A percentile compares a stretch with the other conserved stretches of the same genome.
Conservation (phyloP, 2,888 invertebrate species). For the Chrysolina oricalcia region DNA sequence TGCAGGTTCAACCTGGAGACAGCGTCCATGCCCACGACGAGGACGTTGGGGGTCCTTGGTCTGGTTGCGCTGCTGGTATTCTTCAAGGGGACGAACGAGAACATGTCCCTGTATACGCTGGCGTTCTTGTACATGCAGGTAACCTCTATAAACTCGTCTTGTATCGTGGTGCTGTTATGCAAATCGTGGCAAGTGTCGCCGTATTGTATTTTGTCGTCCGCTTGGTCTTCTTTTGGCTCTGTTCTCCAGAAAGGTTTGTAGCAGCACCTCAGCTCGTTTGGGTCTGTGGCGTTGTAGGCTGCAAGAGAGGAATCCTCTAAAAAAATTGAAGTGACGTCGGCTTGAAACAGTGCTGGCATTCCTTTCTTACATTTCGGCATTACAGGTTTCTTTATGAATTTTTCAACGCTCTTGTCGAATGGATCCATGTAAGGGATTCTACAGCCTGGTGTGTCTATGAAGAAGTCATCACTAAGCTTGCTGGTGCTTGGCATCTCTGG, state of each 20-base stretch:
- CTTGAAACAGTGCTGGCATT: constrained; percentile 73
- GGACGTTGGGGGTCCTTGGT: constrained; percentile 76
- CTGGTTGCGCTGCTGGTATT: constrained; percentile 38
- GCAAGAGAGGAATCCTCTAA: constrained; percentile 72
- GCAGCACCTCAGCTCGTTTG: constrained; percentile 75
- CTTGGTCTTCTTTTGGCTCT: constrained; percentile 71
- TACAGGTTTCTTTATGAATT: constrained; percentile 73
- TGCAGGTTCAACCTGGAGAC: constrained; percentile 90
- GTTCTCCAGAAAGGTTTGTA: constrained; percentile 77
- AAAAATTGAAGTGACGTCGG: constrained; percentile 77
- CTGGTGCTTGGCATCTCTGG: too few relatives aligned
- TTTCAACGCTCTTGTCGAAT: constrained; percentile 75
- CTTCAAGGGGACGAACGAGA: constrained; percentile 77
- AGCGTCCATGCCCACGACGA: constrained; percentile 89
- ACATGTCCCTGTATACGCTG: constrained; percentile 80
- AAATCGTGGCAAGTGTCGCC: constrained; percentile 73
- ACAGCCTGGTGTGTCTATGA: constrained; percentile 73
- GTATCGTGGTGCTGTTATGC: constrained; percentile 70
- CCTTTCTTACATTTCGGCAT: constrained; percentile 74
- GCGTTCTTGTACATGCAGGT: constrained; percentile 74
- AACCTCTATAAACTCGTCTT: constrained; percentile 81
- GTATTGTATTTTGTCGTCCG: constrained; percentile 73
- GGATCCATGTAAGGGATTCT: constrained; percentile 79
- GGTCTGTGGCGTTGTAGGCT: constrained; percentile 73
- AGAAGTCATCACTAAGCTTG: constrained; percentile 25